Base-by-base conservation (phyloP, 2,888 invertebrate species). In the Falcaria lacertinaria region DNA sequence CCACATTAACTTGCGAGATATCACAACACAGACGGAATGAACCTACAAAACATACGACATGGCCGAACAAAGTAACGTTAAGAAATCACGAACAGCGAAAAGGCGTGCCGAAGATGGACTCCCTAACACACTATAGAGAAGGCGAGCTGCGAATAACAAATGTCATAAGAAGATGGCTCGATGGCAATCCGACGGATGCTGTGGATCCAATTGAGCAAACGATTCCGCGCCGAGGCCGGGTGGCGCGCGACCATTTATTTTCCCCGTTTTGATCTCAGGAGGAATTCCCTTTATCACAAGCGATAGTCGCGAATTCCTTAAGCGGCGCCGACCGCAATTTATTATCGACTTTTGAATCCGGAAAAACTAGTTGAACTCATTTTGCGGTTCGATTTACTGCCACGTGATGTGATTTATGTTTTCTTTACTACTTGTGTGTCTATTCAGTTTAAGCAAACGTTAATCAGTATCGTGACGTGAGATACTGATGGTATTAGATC, bases 91-190 rank as follows among this genome's bases (percentile, higher is more conserved):
- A 11, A 28, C 28, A 28, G 2, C 28, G 28, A 28, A 28, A 28
- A 11, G 28, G 28, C 28, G 28, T 28, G 7, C 11, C 28, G 11
- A 11, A 28, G 1, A 28, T 11, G 28, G 28, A 28, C 28, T 28
- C 28, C 2, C 28, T 28, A 28, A 28, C 28, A 22, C 22, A 22
- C 28, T 11, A 28, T 14, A 22, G 81, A 80, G 61, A 72, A 71
- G 79, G 72, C 59, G 53, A 47, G 56, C 64, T 59, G 64, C 67
- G 69, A 68, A 76, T 79, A 76, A 75, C 73, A 67, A 76, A 75
- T 75, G 80, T 80, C 79, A 78, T 75, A 69, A 58, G 57, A 62
- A 64, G 57, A 63, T 61, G 64, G 68, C 63, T 59, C 64, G 57
- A 63, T 61, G 64, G 68, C 63, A 59, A 64, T 64, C 64, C 62